Conservation (phyloP, 2,888 invertebrate genomes). For the Andricus curvator region DNA sequence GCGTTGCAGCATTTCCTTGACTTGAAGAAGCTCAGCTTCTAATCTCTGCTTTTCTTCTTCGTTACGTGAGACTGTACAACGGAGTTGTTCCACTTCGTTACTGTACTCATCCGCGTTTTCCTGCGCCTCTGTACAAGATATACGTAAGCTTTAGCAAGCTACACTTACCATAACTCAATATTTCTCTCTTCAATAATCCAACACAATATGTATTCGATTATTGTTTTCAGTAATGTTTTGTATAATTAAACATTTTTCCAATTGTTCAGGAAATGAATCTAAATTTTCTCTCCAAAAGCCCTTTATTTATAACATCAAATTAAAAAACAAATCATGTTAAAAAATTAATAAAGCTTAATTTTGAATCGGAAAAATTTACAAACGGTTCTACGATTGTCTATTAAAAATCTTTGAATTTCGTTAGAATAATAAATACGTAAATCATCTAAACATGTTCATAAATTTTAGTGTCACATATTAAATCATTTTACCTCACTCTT, state of each 20-base stretch:
- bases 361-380: not conserved
- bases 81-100: slow-evolving; percentile 81
- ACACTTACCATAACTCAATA: not conserved
- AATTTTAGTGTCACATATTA: not conserved
- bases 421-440: not conserved
- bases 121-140: slow-evolving; percentile 80
- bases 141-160: not conserved
- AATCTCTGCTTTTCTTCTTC: slow-evolving; percentile 87
- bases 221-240: too few species aligned
- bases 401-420: not conserved
- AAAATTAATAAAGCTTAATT: not conserved
- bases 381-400: not conserved
- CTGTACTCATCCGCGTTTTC: slow-evolving; percentile 81
- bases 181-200: not conserved
- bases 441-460: not conserved
- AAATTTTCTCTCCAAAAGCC: not conserved
- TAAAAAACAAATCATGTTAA: not conserved
- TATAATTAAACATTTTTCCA: not conserved
- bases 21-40: slow-evolving; percentile 84
- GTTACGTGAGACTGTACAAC: slow-evolving; percentile 82
- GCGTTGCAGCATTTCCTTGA: slow-evolving; percentile 87
- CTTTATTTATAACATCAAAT: too few species aligned
- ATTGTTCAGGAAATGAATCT: not conserved
- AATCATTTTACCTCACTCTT: not conserved
- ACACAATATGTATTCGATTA: too few species aligned